Base-by-base conservation (phyloP, 2,113 vertebrate species). In the Probosciger aterrimus region DNA sequence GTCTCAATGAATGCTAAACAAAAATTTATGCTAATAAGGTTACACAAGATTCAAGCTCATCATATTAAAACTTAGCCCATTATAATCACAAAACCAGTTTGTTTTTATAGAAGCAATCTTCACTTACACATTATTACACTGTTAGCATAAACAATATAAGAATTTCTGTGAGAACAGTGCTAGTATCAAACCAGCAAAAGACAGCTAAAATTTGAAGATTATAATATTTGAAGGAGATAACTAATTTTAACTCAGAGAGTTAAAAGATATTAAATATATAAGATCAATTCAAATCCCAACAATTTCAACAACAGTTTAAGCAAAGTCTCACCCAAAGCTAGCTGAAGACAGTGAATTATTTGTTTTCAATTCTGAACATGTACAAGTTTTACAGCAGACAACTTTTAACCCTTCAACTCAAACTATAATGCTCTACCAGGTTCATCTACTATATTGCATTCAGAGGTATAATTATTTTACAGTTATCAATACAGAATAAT, bases 1-100 rank as follows among this genome's bases (percentile, higher is more conserved):
- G 98, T 99, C 96, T 99, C 99, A 78, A 99, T 99, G 96, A 99
- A 99, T 2, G 99, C 99, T 99, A 62, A 89, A 97, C 12, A 90
- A 92, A 93, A 95, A 82, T 30, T 10, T n/a, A 33, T 85, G 68
- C 91, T 87, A 92, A 41, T 59, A 22, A 82, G 64, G 64, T 86
- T 11, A 81, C 24, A 60, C 20, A 70, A 85, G 77, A 76, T 23
- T 82, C 43, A 89, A 57, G 31, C 4, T 80, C 50, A 68, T 75
- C 18, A 20, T 9, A 60, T 17, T 69, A 86, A 93, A 86, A 70
- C 16, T 4, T 30, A 62, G 10, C 7, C 44, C 73, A 73, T 55
- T 82, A 74, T 23, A 63, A 82, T 43, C 3, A 69, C 25, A 81
- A 89, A 90, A 23, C 3, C 15, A 11, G 7, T 19, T 25, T 39